Evolutionary conservation across 2,797 vertebrate genomes (phyloP).

Genomic region (Rhadinocentrus ornatus): DNA sequence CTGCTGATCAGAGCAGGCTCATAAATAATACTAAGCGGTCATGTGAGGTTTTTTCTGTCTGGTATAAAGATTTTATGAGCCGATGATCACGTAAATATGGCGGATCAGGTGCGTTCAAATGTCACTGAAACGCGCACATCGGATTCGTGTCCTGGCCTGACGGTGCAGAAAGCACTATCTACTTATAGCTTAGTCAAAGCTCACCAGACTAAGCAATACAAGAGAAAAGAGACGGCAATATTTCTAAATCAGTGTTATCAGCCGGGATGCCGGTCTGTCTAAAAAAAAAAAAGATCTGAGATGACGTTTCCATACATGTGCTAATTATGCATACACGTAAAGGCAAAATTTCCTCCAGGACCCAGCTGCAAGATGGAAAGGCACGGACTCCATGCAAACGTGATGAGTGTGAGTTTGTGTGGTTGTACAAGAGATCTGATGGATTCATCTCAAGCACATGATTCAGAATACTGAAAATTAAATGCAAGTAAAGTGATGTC

Average conservation of each 20-base stretch:
- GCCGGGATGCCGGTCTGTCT: conserved; percentile 20
- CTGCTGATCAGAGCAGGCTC: neutral
- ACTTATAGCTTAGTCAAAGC: neutral
- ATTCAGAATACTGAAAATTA: too few relatives aligned
- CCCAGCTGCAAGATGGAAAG: neutral
- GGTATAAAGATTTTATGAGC: neutral
- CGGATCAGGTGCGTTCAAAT: conserved; percentile 74
- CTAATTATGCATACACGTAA: neutral
- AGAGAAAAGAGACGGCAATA: neutral
- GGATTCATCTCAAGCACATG: too few relatives aligned
- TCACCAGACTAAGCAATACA: neutral
- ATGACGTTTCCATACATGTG: neutral
- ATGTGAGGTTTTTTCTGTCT: neutral
- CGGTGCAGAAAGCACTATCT: neutral
- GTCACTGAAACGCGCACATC: conserved; percentile 19
- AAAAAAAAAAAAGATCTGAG: neutral
- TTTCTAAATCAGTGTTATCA: neutral
- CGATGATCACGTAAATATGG: conserved; percentile 66
- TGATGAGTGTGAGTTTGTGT: neutral
- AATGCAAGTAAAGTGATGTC: too few relatives aligned
- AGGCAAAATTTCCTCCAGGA: neutral
- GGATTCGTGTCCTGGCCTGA: neutral
- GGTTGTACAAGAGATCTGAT: neutral
- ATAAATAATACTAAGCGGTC: too few relatives aligned
- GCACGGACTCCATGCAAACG: neutral